Base-by-base conservation (phyloP, 2,888 invertebrate genomes). In the Cetonia aurata region DNA sequence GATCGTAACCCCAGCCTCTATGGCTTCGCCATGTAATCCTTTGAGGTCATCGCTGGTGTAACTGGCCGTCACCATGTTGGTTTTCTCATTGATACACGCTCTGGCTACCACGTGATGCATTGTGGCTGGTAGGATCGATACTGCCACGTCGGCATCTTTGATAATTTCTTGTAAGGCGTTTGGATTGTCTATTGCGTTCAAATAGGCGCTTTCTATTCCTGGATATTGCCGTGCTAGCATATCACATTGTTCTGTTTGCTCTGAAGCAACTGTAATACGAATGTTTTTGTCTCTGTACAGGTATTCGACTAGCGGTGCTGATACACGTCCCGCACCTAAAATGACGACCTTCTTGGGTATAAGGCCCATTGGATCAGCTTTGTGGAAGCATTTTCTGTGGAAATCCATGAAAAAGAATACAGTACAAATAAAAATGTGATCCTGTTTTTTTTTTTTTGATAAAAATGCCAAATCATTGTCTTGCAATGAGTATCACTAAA, bases 21-120 rank as follows among this genome's bases (percentile, higher is more conserved):
- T 88, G 0, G 99, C 99, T 68, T 88, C 88, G 48, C 93, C 86
- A 79, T 98, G 92, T 9, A 98, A 85, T 0, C 89, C 89, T 78
- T 89, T 90, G 77, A 99, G 93, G 79, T 93, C 92, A 0, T 95
- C 93, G 10, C 93, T 93, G 69, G 96, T 90, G 80, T 99, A 99
- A 72, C 97, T 98, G 0, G 98, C 98, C 0, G 99, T 99, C 15
- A 99, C 97, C 91, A 99, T 91, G 83, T 99, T 96, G 0, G 92
- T 93, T 73, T 91, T 90, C 72, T 93, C 89, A n/a, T 89, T 88
- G 65, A 99, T 93, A 82, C 99, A 99, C 15, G 92, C 90, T 78
- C 91, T 89, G 0, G 98, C 99, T 1, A 94, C 91, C 4, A 91
- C 86, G 0, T 95, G 93, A 82, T 99, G 99, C 41, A 98, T 87